Percentiles rank a stretch among this genome's conserved stretches.
Conservation (phyloP, 2,888 invertebrate species). For the Torymus aiolomorphi region DNA sequence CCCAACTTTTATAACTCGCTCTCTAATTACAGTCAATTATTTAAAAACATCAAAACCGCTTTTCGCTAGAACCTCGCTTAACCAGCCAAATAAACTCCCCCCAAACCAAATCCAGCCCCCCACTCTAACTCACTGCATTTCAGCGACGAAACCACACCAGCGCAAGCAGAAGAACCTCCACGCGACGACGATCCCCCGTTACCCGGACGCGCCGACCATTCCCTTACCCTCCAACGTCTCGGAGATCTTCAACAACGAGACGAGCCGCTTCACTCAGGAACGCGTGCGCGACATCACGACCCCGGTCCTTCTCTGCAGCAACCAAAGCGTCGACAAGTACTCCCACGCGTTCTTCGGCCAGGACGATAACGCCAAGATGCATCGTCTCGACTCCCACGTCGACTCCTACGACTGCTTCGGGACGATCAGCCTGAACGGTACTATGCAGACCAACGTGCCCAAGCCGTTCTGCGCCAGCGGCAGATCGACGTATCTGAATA, state of each 20-base stretch:
- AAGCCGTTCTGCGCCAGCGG: slow-evolving; percentile 79
- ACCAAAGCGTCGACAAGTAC: slow-evolving; percentile 44
- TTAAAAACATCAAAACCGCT: too few species aligned
- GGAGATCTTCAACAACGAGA: slow-evolving; percentile 81
- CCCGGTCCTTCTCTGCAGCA: slow-evolving; percentile 77
- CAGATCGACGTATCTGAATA: slow-evolving; percentile 81
- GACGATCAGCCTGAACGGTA: slow-evolving; percentile 81
- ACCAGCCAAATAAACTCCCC: too few species aligned
- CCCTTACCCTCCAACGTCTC: slow-evolving; percentile 81
- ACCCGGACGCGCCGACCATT: slow-evolving; percentile 78
- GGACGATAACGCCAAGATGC: slow-evolving; percentile 73
- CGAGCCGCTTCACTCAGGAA: slow-evolving; percentile 81
- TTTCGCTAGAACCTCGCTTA: too few species aligned
- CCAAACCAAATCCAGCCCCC: background rate
- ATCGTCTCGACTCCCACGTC: slow-evolving; percentile 74
- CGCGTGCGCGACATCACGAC: slow-evolving; percentile 81
- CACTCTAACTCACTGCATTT: background rate
- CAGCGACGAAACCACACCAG: background rate
- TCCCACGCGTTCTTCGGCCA: slow-evolving; percentile 60
- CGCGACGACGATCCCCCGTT: slow-evolving; percentile 76
- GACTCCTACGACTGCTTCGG: slow-evolving; percentile 84
- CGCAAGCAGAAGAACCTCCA: slow-evolving; percentile 66
- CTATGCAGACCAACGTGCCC: slow-evolving; percentile 87
- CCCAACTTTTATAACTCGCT: too few species aligned
- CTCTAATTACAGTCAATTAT: too few species aligned